Conservation (phyloP, 2,113 vertebrate genomes). For the Orthonyx spaldingii region DNA sequence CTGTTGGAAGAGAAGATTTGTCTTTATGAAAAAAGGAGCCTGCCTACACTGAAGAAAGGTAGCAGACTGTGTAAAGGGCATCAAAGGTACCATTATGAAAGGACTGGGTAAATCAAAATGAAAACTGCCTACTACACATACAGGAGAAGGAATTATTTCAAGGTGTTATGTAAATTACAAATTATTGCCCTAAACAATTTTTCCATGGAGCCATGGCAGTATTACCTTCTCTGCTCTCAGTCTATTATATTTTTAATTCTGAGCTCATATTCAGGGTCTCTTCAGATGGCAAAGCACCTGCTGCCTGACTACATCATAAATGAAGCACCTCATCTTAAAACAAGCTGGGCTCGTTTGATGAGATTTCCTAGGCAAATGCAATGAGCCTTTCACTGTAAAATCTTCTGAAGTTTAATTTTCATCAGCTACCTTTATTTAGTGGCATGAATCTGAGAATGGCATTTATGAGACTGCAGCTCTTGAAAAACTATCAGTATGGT, state of each 20-base stretch:
- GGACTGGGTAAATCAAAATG: background rate
- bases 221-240: background rate
- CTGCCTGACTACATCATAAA: background rate
- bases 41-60: background rate
- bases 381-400: background rate
- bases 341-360: background rate
- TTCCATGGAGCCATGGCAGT: background rate
- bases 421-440: background rate
- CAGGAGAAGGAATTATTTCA: background rate
- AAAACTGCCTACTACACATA: background rate
- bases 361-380: background rate
- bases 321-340: background rate
- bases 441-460: background rate
- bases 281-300: constrained; percentile 3
- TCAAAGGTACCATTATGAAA: background rate
- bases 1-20: background rate
- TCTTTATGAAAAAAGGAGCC: background rate
- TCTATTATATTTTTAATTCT: constrained; percentile 3
- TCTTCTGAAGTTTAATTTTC: background rate
- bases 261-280: background rate
- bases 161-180: background rate
- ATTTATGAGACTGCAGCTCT: background rate
- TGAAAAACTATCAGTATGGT: background rate
- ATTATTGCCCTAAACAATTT: background rate
- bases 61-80: background rate